Evolutionary conservation across 2,797 vertebrate genomes (phyloP).

Genomic region (Echeneis naucrates): DNA sequence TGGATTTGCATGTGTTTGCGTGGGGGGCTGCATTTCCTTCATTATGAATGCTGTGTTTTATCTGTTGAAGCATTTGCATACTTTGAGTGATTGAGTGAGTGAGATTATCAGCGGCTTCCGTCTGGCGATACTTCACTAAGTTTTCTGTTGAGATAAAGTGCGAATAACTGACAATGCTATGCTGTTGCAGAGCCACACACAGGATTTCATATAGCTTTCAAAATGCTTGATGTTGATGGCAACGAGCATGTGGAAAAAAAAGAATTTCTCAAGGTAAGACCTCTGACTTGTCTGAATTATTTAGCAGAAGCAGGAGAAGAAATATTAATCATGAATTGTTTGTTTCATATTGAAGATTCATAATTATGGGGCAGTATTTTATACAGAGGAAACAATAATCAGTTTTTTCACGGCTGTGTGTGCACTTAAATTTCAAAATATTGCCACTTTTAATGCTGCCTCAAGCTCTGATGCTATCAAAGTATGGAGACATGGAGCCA

Average conservation of each 20-base stretch:
- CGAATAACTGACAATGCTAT: slow-evolving; percentile 31
- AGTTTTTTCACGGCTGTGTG: slow-evolving; percentile 19
- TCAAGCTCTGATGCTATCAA: slow-evolving; percentile 37
- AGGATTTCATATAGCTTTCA: slow-evolving; percentile 97
- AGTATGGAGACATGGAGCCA: slow-evolving; percentile 48
- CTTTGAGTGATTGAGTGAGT: too few species aligned
- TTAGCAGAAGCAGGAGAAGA: background rate
- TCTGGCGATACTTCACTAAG: background rate
- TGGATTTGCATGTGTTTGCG: background rate
- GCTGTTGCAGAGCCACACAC: slow-evolving; percentile 90
- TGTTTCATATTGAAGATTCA: background rate
- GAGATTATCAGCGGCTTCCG: slow-evolving; percentile 2
- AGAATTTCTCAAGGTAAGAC: slow-evolving; percentile 94
- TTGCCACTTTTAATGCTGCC: slow-evolving; percentile 72
- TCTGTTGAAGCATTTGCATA: slow-evolving; percentile 7
- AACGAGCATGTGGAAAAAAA: slow-evolving; percentile 97
- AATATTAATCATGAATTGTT: background rate
- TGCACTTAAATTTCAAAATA: slow-evolving; percentile 48
- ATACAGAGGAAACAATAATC: background rate
- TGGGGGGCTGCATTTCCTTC: background rate
- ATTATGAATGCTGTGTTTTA: background rate
- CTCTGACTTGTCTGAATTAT: background rate
- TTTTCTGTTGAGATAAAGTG: background rate
- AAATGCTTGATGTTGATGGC: slow-evolving; percentile 96
- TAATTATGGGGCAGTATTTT: background rate